Percentiles rank a stretch among this genome's conserved stretches.
Evolutionary conservation across 2,888 invertebrate genomes (phyloP).

Genomic region (Aporophyla nigra): DNA sequence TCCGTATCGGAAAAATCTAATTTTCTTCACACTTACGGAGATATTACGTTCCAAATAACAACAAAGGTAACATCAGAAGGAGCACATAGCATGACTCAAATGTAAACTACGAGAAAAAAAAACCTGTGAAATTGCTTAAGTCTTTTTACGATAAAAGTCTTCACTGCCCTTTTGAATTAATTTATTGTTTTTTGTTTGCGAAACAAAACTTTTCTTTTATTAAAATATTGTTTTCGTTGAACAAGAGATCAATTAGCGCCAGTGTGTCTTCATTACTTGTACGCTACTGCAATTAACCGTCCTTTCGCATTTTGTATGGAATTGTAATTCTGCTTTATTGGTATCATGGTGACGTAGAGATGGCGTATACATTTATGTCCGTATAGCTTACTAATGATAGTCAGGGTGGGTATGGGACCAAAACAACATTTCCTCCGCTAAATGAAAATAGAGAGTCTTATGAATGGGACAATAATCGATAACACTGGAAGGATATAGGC

Average conservation of each 20-base stretch:
- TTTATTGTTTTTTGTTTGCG: no score
- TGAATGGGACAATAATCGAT: not conserved
- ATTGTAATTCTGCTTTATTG: slow-evolving; percentile 23
- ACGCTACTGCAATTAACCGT: not conserved
- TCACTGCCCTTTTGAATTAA: not conserved
- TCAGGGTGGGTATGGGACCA: not conserved
- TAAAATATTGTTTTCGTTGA: no score
- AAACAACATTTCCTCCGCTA: slow-evolving; percentile 1
- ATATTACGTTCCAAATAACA: slow-evolving; percentile 19
- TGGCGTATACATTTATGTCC: not conserved
- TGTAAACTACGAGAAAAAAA: not conserved
- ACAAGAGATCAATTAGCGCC: no score
- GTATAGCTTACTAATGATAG: slow-evolving; percentile 17
- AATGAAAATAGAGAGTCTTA: not conserved
- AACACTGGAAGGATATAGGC: not conserved
- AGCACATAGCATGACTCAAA: not conserved
- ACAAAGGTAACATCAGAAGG: slow-evolving; percentile 18
- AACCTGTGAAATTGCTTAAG: not conserved
- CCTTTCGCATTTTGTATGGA: not conserved
- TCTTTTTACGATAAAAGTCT: not conserved
- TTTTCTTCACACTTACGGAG: slow-evolving; percentile 39
- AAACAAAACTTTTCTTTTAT: no score
- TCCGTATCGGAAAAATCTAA: slow-evolving; percentile 36
- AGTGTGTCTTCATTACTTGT: not conserved
- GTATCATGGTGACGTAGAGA: not conserved